Base-by-base conservation (phyloP, 2,888 invertebrate species). In the Papilio protenor region DNA sequence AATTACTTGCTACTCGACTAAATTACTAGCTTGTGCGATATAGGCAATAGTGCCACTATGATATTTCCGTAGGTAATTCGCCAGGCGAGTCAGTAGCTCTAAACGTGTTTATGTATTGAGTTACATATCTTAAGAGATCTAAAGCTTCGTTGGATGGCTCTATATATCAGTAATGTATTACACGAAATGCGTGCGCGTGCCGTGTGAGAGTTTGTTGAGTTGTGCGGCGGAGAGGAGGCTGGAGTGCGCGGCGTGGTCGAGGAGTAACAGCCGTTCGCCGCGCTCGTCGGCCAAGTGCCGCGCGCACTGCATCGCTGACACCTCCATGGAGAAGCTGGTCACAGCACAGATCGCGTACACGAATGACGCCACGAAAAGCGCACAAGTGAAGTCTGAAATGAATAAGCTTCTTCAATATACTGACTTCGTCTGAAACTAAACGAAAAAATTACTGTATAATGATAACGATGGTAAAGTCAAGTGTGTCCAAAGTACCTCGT, bases 281-380 rank as follows among this genome's bases (percentile, higher is more conserved):
- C 93, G 87, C 82, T 92, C 93, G 81, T 92, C 92, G 78, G 85
- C 81, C 21, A 86, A 85, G 1, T 87, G 83, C 57, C 88, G 89
- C 0, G 86, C 87, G 80, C 91, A 89, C 5, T 88, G 83, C 0
- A 89, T 89, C 40, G 87, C 84, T 33, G 90, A 90, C 1, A 90
- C 91, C 84, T 93, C 93, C 16, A 92, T 79, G 0, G 92, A 91
- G 85, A 94, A 94, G 80, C 94, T 94, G 81, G 89, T 91, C 10
- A 95, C 95, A 1, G 94, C 91, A 83, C 91, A 91, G 52, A 95
- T 93, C 0, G 93, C 94, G 88, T 95, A 95, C 59, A 94, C 84
- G 83, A 92, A 94, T 5, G 93, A 90, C 18, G 93, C 79, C 73
- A 94, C 88, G 83, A 94, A 90, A 1, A 94, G 80, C 0, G 89